Conservation (phyloP, 2,888 invertebrate genomes). For the Linyphia triangularis region DNA sequence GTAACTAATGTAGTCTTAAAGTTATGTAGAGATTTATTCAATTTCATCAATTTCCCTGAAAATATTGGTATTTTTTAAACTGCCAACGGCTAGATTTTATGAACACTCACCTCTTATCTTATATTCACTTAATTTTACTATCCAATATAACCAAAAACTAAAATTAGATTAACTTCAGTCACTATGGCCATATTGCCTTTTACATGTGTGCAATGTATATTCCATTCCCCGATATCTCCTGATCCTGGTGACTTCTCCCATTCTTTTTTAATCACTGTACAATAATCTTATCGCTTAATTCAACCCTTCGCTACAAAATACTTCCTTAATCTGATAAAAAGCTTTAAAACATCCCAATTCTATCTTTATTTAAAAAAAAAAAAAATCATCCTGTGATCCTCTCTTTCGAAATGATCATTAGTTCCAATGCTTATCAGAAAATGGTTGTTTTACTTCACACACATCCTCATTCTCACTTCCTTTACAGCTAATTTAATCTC, state of each 20-base stretch:
- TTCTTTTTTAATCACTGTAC: constrained; percentile 49
- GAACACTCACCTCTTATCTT: no score
- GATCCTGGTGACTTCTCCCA: neutral
- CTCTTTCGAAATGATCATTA: constrained; percentile 43
- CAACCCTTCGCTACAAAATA: neutral
- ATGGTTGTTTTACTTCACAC: constrained; percentile 47
- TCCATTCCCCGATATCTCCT: neutral
- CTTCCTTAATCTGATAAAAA: constrained; percentile 32
- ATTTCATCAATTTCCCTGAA: no score
- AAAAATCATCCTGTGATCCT: no score
- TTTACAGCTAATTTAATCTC: constrained; percentile 67
- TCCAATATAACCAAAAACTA: no score
- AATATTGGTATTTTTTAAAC: no score
- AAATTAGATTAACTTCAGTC: constrained; percentile 1
- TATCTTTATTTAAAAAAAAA: constrained; percentile 34
- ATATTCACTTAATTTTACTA: no score
- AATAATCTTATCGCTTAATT: constrained; percentile 61
- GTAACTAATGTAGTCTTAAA: no score
- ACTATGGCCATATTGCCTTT: constrained; percentile 9
- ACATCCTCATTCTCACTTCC: constrained; percentile 19
- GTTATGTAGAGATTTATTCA: no score
- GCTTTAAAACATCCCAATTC: constrained; percentile 7
- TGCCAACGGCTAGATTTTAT: no score
- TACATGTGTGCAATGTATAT: neutral
- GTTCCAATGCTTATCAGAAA: constrained; percentile 64